Evolutionary conservation across 92 coral and sea anemone genomes (phyloP).

Genomic region (Scolanthus callimorphus): DNA sequence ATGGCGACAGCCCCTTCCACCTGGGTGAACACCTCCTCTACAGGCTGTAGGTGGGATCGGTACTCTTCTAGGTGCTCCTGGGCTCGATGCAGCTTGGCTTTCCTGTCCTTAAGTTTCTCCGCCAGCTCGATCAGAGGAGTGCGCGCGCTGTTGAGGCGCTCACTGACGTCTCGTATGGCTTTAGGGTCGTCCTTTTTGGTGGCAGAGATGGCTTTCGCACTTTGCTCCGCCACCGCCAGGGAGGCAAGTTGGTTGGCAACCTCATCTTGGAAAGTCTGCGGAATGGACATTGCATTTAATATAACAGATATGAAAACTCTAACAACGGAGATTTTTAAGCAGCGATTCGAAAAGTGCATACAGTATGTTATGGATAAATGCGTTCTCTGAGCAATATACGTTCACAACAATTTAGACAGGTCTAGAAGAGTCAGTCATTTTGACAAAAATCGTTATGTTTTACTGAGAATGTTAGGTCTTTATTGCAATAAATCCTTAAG

Average conservation of each 20-base stretch:
- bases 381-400: too few species aligned
- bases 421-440: too few species aligned
- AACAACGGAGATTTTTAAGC: too few species aligned
- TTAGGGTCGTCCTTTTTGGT: slow-evolving; percentile 94
- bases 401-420: too few species aligned
- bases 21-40: slow-evolving; percentile 80
- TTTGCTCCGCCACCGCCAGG: slow-evolving; percentile 66
- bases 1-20: slow-evolving; percentile 65
- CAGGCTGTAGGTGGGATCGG: slow-evolving; percentile 77
- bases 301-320: too few species aligned
- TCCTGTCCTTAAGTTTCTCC: slow-evolving; percentile 81
- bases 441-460: too few species aligned
- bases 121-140: slow-evolving; percentile 65
- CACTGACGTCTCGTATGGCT: slow-evolving; percentile 66
- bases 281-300: too few species aligned
- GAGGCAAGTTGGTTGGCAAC: slow-evolving; percentile 57
- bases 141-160: slow-evolving; percentile 46
- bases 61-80: slow-evolving; percentile 70
- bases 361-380: too few species aligned
- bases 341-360: too few species aligned
- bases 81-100: slow-evolving; percentile 65
- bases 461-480: too few species aligned
- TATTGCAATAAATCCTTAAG: too few species aligned
- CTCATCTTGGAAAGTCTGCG: slow-evolving; percentile 65
- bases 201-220: slow-evolving; percentile 63